Conservation (phyloP, 2,797 vertebrate genomes). For the Lycodopsis pacificus region DNA sequence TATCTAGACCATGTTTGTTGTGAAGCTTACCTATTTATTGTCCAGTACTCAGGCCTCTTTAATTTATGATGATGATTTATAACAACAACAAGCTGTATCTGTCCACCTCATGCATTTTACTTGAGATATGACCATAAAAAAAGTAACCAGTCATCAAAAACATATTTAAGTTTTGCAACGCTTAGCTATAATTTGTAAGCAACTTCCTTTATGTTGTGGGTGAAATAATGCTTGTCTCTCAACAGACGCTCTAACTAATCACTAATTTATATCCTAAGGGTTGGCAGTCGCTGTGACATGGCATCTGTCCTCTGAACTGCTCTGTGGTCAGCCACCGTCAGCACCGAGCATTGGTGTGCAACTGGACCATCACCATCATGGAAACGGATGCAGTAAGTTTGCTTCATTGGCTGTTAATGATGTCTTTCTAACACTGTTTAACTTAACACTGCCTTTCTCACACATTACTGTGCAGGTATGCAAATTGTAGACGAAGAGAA, state of each 20-base stretch:
- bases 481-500: background rate
- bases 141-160: background rate
- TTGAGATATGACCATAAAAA: background rate
- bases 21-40: background rate
- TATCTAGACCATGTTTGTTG: background rate
- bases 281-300: slow-evolving; percentile 57
- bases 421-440: slow-evolving; percentile 4
- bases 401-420: background rate
- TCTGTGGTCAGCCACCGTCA: slow-evolving; percentile 37
- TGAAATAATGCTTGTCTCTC: slow-evolving; percentile 1
- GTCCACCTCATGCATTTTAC: background rate
- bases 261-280: slow-evolving; percentile 43
- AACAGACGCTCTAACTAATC: slow-evolving; percentile 59
- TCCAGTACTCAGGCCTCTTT: background rate
- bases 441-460: background rate
- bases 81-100: background rate
- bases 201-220: background rate
- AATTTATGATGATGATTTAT: background rate
- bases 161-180: background rate
- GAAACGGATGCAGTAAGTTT: slow-evolving; percentile 86
- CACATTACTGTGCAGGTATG: background rate
- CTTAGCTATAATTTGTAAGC: background rate
- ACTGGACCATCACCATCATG: slow-evolving; percentile 76
- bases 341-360: slow-evolving; percentile 48
- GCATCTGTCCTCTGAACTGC: slow-evolving; percentile 59